phyloP scores from a whole-genome alignment of 2,797 vertebrate species.

The Liasis olivaceus region DNA sequence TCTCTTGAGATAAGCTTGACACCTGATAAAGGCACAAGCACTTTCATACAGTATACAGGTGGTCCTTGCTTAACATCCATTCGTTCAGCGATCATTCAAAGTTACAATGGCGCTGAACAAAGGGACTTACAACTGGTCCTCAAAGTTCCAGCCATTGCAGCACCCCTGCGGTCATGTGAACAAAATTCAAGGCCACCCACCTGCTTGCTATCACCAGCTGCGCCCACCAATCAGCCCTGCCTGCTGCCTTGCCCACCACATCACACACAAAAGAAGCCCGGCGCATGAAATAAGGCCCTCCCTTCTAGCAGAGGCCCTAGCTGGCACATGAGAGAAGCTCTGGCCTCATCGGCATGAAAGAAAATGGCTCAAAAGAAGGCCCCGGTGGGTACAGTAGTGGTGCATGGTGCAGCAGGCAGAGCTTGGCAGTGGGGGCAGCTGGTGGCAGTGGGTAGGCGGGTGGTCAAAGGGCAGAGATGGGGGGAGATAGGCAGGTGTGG shows the following conservation, averaged over 20 bases:
- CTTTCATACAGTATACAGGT: background rate
- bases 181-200: background rate
- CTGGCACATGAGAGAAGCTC: too few relatives aligned
- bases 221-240: background rate
- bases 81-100: background rate
- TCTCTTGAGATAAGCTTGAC: background rate
- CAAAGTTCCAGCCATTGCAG: background rate
- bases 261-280: background rate
- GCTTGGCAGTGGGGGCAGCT: too few relatives aligned
- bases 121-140: background rate
- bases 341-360: too few relatives aligned
- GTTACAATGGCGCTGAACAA: background rate
- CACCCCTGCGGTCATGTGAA: background rate
- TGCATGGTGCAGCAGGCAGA: too few relatives aligned
- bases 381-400: too few relatives aligned
- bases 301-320: too few relatives aligned
- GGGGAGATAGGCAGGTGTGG: too few relatives aligned
- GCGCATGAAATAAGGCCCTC: too few relatives aligned
- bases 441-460: too few relatives aligned
- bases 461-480: too few relatives aligned
- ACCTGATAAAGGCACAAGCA: background rate
- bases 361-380: too few relatives aligned
- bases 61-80: background rate
- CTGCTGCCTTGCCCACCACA: background rate
- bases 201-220: too few relatives aligned